Evolutionary conservation across 2,888 invertebrate genomes (phyloP).

Genomic region (Pterostichus madidus): DNA sequence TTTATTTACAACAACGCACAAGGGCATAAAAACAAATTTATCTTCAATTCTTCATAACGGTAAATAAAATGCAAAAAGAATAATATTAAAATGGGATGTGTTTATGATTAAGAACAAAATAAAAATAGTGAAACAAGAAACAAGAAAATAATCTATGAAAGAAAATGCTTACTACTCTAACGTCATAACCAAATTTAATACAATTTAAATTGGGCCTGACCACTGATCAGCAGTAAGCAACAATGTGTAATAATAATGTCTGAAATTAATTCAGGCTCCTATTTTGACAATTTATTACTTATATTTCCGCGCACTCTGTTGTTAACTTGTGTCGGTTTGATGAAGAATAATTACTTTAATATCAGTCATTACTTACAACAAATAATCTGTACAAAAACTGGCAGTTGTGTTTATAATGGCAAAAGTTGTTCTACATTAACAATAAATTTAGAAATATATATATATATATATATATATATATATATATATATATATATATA

Average conservation of each 20-base stretch:
- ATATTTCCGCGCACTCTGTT: neutral
- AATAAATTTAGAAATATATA: too few relatives aligned
- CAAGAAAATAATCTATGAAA: constrained; percentile 8
- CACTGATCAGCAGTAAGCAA: constrained; percentile 11
- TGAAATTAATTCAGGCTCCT: constrained; percentile 25
- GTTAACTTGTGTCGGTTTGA: neutral
- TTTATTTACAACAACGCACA: constrained; percentile 56
- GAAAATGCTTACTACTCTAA: constrained; percentile 21
- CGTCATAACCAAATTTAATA: constrained; percentile 57
- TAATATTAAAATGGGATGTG: constrained; percentile 55
- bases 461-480: too few relatives aligned
- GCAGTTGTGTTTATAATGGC: too few relatives aligned
- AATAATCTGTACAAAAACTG: too few relatives aligned
- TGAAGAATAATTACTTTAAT: neutral
- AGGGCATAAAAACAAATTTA: constrained; percentile 41
- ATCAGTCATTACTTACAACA: neutral
- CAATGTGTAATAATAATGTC: constrained; percentile 1
- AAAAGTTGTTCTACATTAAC: too few relatives aligned
- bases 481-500: too few relatives aligned
- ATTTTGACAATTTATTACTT: neutral
- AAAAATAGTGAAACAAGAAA: constrained; percentile 17
- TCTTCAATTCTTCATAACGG: constrained; percentile 22
- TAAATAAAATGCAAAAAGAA: constrained; percentile 64
- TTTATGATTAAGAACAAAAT: constrained; percentile 50
- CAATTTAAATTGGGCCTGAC: constrained; percentile 54